Conservation (phyloP, 2,888 invertebrate species). For the Hoplodrina ambigua region DNA sequence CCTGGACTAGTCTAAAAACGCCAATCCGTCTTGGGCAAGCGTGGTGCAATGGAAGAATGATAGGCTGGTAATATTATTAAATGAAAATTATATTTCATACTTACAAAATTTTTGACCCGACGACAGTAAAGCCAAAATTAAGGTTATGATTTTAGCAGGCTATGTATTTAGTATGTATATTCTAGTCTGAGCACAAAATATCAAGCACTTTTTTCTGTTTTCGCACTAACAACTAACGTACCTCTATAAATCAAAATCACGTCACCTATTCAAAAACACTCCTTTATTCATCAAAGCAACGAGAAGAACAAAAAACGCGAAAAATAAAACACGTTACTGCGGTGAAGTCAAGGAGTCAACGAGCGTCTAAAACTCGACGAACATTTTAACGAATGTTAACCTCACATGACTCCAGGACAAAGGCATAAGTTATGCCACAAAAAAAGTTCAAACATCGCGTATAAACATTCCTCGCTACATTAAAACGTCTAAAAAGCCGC, state of each 20-base stretch:
- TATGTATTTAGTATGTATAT: no score
- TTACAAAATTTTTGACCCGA: not conserved
- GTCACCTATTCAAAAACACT: not conserved
- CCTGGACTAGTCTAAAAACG: no score
- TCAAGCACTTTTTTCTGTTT: not conserved
- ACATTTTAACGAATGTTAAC: constrained; percentile 65
- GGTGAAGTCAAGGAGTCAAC: constrained; percentile 50
- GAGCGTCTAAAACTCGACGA: constrained; percentile 51
- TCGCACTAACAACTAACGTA: not conserved
- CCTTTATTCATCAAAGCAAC: constrained; percentile 16
- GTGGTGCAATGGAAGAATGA: no score
- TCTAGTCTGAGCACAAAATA: not conserved
- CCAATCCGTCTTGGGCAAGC: no score
- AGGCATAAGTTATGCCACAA: constrained; percentile 61
- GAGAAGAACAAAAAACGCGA: constrained; percentile 28
- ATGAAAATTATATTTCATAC: not conserved
- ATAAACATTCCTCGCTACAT: constrained; percentile 57
- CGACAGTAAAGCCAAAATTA: not conserved
- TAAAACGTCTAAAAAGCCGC: constrained; percentile 53
- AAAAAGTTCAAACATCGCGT: constrained; percentile 58
- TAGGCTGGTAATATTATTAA: no score
- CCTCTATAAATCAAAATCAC: not conserved
- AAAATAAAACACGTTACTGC: constrained; percentile 27
- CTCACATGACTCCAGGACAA: constrained; percentile 62
- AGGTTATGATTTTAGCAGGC: not conserved